Base-by-base conservation (phyloP, 2,888 invertebrate genomes). In the Neoaliturus tenellus region DNA sequence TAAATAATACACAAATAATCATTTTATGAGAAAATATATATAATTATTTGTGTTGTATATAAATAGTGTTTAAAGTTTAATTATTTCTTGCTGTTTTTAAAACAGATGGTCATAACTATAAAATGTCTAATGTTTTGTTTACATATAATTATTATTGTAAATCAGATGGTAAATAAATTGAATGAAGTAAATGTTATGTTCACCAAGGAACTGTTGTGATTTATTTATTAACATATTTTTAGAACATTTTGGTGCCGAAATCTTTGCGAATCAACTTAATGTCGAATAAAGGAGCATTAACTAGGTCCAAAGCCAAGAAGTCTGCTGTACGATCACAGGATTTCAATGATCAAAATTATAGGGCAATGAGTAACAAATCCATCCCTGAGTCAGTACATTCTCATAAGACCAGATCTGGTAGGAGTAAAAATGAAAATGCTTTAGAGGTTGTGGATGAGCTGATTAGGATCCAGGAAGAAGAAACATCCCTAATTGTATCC, bases 241-340 rank as follows among this genome's bases (percentile, higher is more conserved):
- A 55, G 2, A 55, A 55, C 55, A 23, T 55, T 55, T 55, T 55
- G 55, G 55, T 55, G 55, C 55, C 55, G 20, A 55, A 55, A 55
- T 23, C 5, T 55, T 55, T 55, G 55, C 55, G 55, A 25, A 55
- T 55, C 55, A 55, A 55, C 44, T 44, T 44, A 44, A 25, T 55
- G 55, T 55, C 25, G 55, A 55, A 20, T 55, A 25, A 20, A 55
- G 55, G 55, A 55, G 55, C 55, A 55, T 55, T 55, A 23, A 55
- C 55, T 3, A 55, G 55, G 55, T 55, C 20, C 55, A 55, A 55
- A 55, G 55, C 25, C 20, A 55, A 55, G 23, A 55, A 55, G 55
- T 55, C 55, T 55, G 55, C 14, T 55, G 5, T 20, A 55, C 20
- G 3, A 55, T 23, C 55, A 23, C 55, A 25, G 55, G 25, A 55